Percentiles rank a stretch among this genome's conserved stretches.
Evolutionary conservation across 30 jellyfish, hydroid and myxozoan genomes (phyloP).

Genomic region (Catostylus mosaicus): DNA sequence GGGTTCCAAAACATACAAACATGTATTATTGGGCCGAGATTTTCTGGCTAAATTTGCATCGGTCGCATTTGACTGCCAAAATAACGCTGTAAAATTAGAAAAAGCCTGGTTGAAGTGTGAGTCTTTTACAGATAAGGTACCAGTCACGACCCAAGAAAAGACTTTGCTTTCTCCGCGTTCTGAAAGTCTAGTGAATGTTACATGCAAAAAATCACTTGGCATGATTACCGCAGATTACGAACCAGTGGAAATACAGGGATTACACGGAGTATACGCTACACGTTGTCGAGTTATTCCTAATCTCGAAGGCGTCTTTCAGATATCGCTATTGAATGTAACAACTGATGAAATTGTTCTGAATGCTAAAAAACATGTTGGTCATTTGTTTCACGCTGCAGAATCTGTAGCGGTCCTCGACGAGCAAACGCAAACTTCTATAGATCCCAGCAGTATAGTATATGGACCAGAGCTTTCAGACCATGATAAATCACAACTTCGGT

Average conservation of each 20-base stretch:
- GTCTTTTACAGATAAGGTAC: neutral
- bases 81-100: conserved; percentile 24
- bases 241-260: conserved; percentile 21
- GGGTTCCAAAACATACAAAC: conserved; percentile 29
- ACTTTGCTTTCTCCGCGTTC: conserved; percentile 46
- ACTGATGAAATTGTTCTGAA: conserved; percentile 3
- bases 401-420: conserved; percentile 8
- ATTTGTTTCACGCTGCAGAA: conserved; percentile 16
- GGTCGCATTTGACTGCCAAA: conserved; percentile 17
- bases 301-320: conserved; percentile 45
- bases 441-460: conserved; percentile 8
- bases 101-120: conserved; percentile 23
- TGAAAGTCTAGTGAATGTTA: conserved; percentile 23
- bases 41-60: conserved; percentile 19
- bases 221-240: conserved; percentile 60
- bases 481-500: neutral
- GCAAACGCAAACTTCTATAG: conserved; percentile 2
- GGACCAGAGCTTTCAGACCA: conserved; percentile 11
- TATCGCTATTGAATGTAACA: conserved; percentile 25
- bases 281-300: conserved; percentile 56
- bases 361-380: conserved; percentile 39
- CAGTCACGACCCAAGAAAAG: conserved; percentile 9
- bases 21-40: conserved; percentile 59
- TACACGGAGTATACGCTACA: conserved; percentile 46
- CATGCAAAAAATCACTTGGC: conserved; percentile 30